A percentile compares a stretch with the other conserved stretches of the same genome.
These are phyloP conservation scores for Moxostoma hubbsi DNA, from an alignment of 2,797 vertebrate genomes.

Conservation along the genomic window DNA sequence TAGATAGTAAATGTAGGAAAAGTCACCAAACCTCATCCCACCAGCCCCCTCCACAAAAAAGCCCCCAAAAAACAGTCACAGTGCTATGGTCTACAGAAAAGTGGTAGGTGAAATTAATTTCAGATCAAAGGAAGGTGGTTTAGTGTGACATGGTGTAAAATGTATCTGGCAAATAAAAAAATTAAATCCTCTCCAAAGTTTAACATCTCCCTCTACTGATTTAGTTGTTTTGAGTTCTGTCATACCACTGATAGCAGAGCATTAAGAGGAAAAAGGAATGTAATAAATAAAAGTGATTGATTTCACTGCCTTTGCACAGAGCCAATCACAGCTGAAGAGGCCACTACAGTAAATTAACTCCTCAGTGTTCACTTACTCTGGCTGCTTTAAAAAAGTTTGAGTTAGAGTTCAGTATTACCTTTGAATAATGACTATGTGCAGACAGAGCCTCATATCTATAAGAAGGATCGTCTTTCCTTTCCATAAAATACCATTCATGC, in stretches of 20 bases:
- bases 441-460: not conserved
- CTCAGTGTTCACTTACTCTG: not conserved
- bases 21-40: too few relatives aligned
- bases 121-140: slow-evolving; percentile 12
- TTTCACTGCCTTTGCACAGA: not conserved
- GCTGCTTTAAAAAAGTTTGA: not conserved
- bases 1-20: too few relatives aligned
- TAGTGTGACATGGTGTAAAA: not conserved
- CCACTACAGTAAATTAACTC: slow-evolving; percentile 4
- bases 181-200: slow-evolving; percentile 1
- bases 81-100: not conserved
- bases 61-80: not conserved
- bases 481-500: not conserved
- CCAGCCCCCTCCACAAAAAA: too few relatives aligned
- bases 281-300: not conserved
- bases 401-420: not conserved
- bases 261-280: not conserved
- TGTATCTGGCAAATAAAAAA: not conserved
- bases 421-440: not conserved
- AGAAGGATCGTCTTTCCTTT: not conserved
- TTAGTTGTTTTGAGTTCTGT: not conserved
- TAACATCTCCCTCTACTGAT: slow-evolving; percentile 19
- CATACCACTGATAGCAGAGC: not conserved
- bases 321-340: slow-evolving; percentile 3
- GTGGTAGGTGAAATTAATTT: not conserved